Base-by-base conservation (phyloP, 2,797 vertebrate genomes). In the Chaunax sp. region DNA sequence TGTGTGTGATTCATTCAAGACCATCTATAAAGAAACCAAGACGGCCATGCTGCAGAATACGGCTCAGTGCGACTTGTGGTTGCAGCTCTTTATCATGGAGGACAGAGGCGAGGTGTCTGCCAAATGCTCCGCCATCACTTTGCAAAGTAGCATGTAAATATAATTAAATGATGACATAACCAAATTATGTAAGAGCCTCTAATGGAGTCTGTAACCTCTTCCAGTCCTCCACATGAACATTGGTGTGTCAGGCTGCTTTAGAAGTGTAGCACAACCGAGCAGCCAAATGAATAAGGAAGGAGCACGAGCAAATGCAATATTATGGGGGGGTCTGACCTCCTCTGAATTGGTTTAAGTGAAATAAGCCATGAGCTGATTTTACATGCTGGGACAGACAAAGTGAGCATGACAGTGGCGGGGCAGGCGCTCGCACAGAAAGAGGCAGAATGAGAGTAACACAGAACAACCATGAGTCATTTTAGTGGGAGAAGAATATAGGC, bases 391-490 rank as follows among this genome's bases (percentile, higher is more conserved):
- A 41, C 55, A 60, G 75, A 82, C 75, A 87, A 80, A 83, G 45
- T 69, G 51, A 68, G 22, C 47, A 59, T 65, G 80, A 83, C 72
- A 83, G 79, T 44, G 51, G 50, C 23, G 51, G 78, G 77, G 79
- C 63, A 47, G 59, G 23, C 9, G 3, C 53, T 5, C 28, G 9
- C n/a, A 45, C 43, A 35, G 56, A 69, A 70, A 74, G 69, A 78
- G 62, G 65, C 63, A 77, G 80, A 64, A 55, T 61, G 80, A 82
- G 84, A 77, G 69, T 60, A 75, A 77, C 68, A 64, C 3, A 9
- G 50, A 83, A 88, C 84, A 89, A 82, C 63, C 75, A 77, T 83
- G 91, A 91, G 84, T 91, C 86, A 88, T 74, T 86, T 90, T 89
- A 90, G 87, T 40, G 75, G 69, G 80, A 87, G 84, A 90, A 88